Percentiles rank a stretch among this genome's conserved stretches.
Evolutionary conservation across 2,888 invertebrate species (phyloP).

Genomic region (Terebella lapidaria): DNA sequence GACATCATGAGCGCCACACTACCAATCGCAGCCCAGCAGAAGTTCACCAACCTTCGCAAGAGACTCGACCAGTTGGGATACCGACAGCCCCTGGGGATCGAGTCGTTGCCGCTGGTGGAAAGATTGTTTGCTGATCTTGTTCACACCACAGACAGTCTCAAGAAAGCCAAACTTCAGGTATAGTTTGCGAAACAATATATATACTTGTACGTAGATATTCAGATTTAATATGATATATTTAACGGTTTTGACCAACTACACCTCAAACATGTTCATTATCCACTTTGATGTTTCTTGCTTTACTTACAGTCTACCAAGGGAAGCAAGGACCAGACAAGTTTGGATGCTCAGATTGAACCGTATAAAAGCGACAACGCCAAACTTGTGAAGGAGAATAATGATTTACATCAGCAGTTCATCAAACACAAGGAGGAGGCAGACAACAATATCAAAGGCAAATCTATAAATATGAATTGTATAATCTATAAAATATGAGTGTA

Average conservation of each 20-base stretch:
- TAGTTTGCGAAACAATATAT: too few relatives aligned
- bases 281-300: too few relatives aligned
- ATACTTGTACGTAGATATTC: too few relatives aligned
- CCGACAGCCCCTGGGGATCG: slow-evolving; percentile 66
- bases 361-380: slow-evolving; percentile 54
- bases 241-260: too few relatives aligned
- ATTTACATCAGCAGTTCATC: slow-evolving; percentile 48
- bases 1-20: not conserved
- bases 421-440: slow-evolving; percentile 47
- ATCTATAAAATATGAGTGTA: too few relatives aligned
- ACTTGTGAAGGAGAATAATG: slow-evolving; percentile 53
- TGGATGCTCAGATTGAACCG: slow-evolving; percentile 31
- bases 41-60: slow-evolving; percentile 59
- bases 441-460: slow-evolving; percentile 38
- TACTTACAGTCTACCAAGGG: slow-evolving; percentile 1
- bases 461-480: too few relatives aligned
- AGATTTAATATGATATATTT: too few relatives aligned
- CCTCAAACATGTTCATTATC: too few relatives aligned
- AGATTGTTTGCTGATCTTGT: slow-evolving; percentile 75
- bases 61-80: slow-evolving; percentile 81
- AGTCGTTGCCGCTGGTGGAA: slow-evolving; percentile 75
- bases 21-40: slow-evolving; percentile 38
- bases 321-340: not conserved
- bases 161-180: slow-evolving; percentile 67
- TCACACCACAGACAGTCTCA: slow-evolving; percentile 80